phyloP scores from a whole-genome alignment of 2,888 invertebrate species.

The Bursaphelenchus okinawaensis region DNA sequence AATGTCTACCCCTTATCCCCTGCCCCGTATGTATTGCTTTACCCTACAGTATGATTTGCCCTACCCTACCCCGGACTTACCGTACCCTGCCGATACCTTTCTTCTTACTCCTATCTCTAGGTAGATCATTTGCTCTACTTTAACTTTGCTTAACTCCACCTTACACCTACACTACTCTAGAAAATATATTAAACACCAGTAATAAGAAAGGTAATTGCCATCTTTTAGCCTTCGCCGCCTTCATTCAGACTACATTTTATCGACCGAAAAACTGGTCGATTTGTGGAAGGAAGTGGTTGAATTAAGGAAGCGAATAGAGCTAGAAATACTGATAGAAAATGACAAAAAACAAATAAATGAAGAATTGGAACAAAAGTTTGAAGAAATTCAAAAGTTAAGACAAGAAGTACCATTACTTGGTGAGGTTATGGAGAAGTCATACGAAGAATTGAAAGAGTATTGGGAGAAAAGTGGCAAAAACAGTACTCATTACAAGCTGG shows the following conservation, averaged over 20 bases:
- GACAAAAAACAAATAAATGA: not conserved
- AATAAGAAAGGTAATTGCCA: too few relatives aligned
- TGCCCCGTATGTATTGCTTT: too few relatives aligned
- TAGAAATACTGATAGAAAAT: not conserved
- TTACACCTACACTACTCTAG: too few relatives aligned
- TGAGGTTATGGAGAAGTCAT: not conserved
- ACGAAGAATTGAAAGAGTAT: constrained; percentile 6
- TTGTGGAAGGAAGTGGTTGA: not conserved
- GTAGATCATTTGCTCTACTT: too few relatives aligned
- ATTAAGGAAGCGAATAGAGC: not conserved
- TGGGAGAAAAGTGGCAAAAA: not conserved
- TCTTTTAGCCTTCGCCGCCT: not conserved
- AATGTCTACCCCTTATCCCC: too few relatives aligned
- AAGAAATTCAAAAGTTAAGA: not conserved
- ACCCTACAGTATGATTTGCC: too few relatives aligned
- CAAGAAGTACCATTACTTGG: not conserved
- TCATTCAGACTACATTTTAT: constrained; percentile 5
- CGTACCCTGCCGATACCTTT: too few relatives aligned
- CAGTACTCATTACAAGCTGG: not conserved
- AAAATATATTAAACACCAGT: too few relatives aligned
- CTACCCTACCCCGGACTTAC: too few relatives aligned
- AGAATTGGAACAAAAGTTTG: not conserved
- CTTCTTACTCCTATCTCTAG: too few relatives aligned
- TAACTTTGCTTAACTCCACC: too few relatives aligned
- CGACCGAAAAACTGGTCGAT: constrained; percentile 2